A percentile compares a stretch with the other conserved stretches of the same genome.
Evolutionary conservation across 2,113 vertebrate species (phyloP).

Genomic region (Thryonomys swinderianus): DNA sequence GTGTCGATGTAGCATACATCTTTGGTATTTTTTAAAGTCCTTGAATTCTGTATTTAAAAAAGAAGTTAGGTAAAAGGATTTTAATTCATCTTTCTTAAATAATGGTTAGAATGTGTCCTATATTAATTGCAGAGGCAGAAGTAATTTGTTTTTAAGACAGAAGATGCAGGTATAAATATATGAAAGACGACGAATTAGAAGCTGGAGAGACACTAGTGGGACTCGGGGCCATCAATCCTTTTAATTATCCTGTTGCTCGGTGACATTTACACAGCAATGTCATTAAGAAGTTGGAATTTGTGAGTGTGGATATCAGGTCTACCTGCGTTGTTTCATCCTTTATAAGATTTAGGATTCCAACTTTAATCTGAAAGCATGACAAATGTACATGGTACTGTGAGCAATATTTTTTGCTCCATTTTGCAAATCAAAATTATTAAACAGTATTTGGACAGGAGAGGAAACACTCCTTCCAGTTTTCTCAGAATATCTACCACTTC

Average conservation of each 20-base stretch:
- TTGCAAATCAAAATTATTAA: neutral
- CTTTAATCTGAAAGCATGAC: neutral
- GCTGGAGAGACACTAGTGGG: neutral
- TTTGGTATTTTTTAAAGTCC: neutral
- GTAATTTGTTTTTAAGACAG: neutral
- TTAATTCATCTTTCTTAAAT: neutral
- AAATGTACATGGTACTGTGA: neutral
- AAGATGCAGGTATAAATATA: neutral
- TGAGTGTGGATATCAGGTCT: neutral
- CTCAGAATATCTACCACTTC: neutral
- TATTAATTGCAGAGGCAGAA: neutral
- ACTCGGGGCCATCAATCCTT: neutral
- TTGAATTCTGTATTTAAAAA: neutral
- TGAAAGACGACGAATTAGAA: neutral
- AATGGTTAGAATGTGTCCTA: neutral
- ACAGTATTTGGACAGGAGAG: neutral
- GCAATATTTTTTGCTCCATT: neutral
- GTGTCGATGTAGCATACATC: no score
- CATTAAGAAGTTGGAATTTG: neutral
- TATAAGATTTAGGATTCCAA: neutral
- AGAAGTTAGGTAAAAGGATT: neutral
- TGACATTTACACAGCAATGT: neutral
- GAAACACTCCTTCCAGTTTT: neutral
- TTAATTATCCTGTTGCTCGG: neutral
- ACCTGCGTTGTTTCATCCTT: neutral